Conservation (phyloP, 2,888 invertebrate species). For the Periphyllus acericola region DNA sequence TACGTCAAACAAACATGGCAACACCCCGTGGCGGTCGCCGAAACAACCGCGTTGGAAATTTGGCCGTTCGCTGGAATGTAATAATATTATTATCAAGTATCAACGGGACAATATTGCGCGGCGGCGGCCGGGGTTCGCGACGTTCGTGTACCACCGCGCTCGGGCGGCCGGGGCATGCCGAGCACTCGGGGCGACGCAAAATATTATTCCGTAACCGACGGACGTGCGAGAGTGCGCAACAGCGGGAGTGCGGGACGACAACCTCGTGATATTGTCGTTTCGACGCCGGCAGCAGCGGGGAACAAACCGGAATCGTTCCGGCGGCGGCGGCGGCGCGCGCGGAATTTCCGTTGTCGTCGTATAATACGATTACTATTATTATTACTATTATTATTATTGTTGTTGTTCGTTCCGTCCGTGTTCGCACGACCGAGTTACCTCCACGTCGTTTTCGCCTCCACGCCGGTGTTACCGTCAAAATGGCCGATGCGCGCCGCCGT, state of each 20-base stretch:
- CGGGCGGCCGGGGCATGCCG: background rate
- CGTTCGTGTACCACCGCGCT: too few species aligned
- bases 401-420: background rate
- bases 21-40: too few species aligned
- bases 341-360: background rate
- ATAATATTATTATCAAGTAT: too few species aligned
- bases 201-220: too few species aligned
- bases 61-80: background rate
- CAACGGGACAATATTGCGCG: too few species aligned
- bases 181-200: background rate
- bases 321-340: background rate
- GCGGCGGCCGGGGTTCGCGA: too few species aligned
- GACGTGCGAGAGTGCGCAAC: too few species aligned
- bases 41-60: background rate
- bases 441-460: background rate
- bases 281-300: background rate
- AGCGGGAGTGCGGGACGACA: too few species aligned
- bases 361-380: too few species aligned
- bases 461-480: slow-evolving; percentile 17
- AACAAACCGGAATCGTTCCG: background rate
- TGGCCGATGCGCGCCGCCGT: slow-evolving; percentile 53
- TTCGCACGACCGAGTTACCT: background rate
- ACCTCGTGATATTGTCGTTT: background rate
- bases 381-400: background rate
- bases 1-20: too few species aligned